Base-by-base conservation (phyloP, 2,888 invertebrate genomes). In the Idaea aversata region DNA sequence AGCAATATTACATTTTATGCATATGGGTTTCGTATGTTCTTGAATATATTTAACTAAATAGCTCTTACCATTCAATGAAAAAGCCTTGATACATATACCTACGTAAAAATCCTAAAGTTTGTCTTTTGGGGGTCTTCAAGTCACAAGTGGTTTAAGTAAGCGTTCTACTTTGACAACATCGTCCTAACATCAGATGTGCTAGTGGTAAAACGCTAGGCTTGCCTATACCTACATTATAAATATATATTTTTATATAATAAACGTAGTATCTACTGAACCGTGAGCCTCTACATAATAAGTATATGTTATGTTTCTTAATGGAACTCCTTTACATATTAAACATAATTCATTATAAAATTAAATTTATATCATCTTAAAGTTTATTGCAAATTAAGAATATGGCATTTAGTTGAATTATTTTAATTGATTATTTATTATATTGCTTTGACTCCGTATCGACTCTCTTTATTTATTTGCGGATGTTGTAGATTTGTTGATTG, bases 341-440 rank as follows among this genome's bases (percentile, higher is more conserved):
- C 59, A 59, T 25, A 25, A 25, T 59, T 16, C 59, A 59, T 59
- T 59, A 16, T 59, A 34, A 25, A 25, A 59, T 59, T 59, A 59
- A 25, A 25, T 25, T 59, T 59, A 59, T 25, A 59, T 13, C 59
- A 59, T 59, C 16, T 25, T 59, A 15, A 16, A 59, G 47, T 47
- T 47, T 47, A 47, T 47, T 47, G 47, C 47, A 47, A 47, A 65
- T 62, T 63, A 59, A 63, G 34, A 36, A 35, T 35, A 61, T 64
- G 61, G 59, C 61, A 47, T 65, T 65, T 65, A 57, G 63, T 61
- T 61, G 34, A 35, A 36, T 59, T 35, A 64, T 57, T 62, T 57
- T 60, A 59, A 13, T 57, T 34, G 13, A 16, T 60, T 10, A 13
- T 57, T 34, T 57, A 58, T 16, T 63, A 34, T 57, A 64, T 57